Base-by-base conservation (phyloP, 2,888 invertebrate species). In the Cantharis nigra region DNA sequence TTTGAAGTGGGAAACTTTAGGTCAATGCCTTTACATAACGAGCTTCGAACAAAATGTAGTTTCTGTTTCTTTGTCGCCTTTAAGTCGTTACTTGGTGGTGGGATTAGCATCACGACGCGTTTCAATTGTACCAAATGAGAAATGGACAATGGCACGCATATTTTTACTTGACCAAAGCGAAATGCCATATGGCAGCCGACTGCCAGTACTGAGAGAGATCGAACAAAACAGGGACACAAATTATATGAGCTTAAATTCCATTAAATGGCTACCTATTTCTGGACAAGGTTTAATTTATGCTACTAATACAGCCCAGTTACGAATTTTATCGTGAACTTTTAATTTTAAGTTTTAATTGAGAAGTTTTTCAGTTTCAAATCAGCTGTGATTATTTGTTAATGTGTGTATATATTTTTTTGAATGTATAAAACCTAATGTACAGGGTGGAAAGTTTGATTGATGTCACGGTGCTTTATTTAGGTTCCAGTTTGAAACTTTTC, bases 241-340 rank as follows among this genome's bases (percentile, higher is more conserved):
- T 70, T 92, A 93, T 84, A 93, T 94, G 75, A 95, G 94, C 86
- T 91, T 96, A 69, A 96, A 96, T 90, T 96, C 96, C 84, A 94
- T 96, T 72, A 91, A 95, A 74, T 97, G 96, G 96, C 91, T 95
- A 74, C 96, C 96, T 0, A 91, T 92, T 69, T 92, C 95, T 0
- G 96, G 96, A 0, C 95, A 96, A 85, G 96, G 96, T 2, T 91
- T 96, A 75, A 94, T 96, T 71, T 96, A 95, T 87, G 96, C 95
- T 20, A 96, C 96, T 81, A 96, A 95, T 87, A 93, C 94, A 16
- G 97, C 96, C 72, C 94, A 95, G 85, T 91, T 97, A 80, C 93
- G 93, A 85, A 91, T 95, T 83, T 90, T 94, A 86, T 91, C 92
- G 30, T 83, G 82, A 82, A 26, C 23, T 73, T 69, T 49, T 14